phyloP scores from a whole-genome alignment of 2,113 vertebrate species.

The Lasiurus borealis region DNA sequence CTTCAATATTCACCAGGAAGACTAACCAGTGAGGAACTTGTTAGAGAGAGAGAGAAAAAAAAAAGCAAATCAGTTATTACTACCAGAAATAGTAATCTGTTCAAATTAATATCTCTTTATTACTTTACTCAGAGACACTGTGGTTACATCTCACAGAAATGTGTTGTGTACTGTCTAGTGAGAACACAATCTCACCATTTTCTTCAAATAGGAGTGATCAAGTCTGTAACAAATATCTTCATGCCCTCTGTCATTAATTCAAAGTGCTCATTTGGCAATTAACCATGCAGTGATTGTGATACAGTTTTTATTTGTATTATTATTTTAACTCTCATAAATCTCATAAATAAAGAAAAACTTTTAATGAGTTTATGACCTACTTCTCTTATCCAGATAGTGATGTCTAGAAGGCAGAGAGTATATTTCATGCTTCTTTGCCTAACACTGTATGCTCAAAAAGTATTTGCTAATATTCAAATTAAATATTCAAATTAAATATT shows the following conservation, averaged over 20 bases:
- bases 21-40: not conserved
- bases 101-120: not conserved
- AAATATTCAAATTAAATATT: conserved; percentile 62
- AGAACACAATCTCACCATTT: conserved; percentile 18
- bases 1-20: not conserved
- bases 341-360: not conserved
- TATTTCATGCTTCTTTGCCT: conserved; percentile 54
- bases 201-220: conserved; percentile 33
- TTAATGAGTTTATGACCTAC: conserved; percentile 14
- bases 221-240: conserved; percentile 26
- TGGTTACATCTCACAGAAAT: not conserved
- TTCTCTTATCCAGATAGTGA: not conserved
- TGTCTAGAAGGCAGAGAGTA: conserved; percentile 50
- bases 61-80: not conserved
- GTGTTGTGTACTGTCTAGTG: not conserved
- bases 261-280: conserved; percentile 54
- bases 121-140: not conserved
- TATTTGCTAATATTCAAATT: conserved; percentile 18
- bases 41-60: not conserved
- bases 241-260: conserved; percentile 10
- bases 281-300: not conserved
- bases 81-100: not conserved
- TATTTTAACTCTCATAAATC: conserved; percentile 46
- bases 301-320: conserved; percentile 57
- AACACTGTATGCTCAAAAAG: conserved; percentile 17